Percentiles rank a stretch among this genome's conserved stretches.
Conservation (phyloP, 2,797 vertebrate genomes). For the Tolypeutes matacus region DNA sequence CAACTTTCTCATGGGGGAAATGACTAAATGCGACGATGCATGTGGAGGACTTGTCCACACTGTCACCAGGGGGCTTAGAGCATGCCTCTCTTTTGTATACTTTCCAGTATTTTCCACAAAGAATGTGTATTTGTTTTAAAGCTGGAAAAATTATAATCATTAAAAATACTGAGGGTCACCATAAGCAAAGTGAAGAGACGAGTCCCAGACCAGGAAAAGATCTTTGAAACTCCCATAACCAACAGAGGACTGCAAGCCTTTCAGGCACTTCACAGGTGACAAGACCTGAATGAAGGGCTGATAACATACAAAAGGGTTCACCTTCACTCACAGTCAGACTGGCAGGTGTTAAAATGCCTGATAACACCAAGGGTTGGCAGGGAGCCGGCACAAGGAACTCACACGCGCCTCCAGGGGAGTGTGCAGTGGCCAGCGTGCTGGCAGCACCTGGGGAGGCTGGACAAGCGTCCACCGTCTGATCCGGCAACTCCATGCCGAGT, state of each 20-base stretch:
- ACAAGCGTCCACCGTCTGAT: accelerated
- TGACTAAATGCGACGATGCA: accelerated
- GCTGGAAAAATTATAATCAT: not conserved
- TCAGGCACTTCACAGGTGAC: accelerated
- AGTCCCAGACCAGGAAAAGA: not conserved
- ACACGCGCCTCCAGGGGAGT: accelerated
- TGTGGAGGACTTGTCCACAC: accelerated
- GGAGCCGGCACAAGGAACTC: accelerated
- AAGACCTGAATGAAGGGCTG: not conserved
- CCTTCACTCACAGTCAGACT: accelerated
- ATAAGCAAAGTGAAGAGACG: not conserved
- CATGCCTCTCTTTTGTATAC: not conserved
- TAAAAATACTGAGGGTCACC: not conserved
- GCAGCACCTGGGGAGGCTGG: accelerated
- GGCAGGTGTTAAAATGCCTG: accelerated
- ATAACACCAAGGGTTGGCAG: accelerated
- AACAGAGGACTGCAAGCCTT: not conserved
- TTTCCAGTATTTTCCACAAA: not conserved
- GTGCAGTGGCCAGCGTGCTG: accelerated
- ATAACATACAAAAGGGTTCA: accelerated
- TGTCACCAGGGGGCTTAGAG: accelerated
- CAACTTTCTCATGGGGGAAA: not conserved
- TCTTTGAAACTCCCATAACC: accelerated
- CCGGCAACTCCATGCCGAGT: accelerated
- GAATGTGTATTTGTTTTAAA: not conserved